Evolutionary conservation across 2,113 vertebrate genomes (phyloP).

Genomic region (Daphoenositta chrysoptera): DNA sequence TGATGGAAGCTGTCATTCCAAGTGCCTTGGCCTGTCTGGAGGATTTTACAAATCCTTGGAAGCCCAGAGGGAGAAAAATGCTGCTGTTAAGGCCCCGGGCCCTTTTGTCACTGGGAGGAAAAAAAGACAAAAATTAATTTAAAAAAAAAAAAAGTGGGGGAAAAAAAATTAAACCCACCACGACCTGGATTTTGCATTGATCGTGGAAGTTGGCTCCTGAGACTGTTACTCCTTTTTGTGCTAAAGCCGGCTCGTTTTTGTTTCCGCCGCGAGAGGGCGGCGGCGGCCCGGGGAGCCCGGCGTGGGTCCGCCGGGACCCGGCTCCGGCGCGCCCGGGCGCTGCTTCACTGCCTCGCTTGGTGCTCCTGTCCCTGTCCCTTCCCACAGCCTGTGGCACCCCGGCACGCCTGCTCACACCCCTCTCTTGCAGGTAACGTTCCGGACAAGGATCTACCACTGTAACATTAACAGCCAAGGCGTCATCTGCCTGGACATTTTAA

Average conservation of each 20-base stretch:
- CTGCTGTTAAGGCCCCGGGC: not conserved
- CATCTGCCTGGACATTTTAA: conserved; percentile 96
- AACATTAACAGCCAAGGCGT: conserved; percentile 98
- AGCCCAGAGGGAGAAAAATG: not conserved
- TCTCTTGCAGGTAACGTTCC: conserved; percentile 89
- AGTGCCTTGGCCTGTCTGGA: not conserved
- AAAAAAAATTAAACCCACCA: rapidly evolving
- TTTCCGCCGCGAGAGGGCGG: conserved; percentile 67
- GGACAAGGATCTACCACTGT: conserved; percentile 96
- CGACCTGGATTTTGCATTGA: not conserved
- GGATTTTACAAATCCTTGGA: not conserved
- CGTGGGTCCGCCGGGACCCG: not conserved
- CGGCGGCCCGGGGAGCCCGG: not conserved
- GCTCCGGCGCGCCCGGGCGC: not conserved
- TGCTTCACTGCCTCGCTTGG: rapidly evolving
- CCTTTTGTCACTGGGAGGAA: not conserved
- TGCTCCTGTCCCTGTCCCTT: rapidly evolving
- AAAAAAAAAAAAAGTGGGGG: not conserved
- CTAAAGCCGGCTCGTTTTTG: not conserved
- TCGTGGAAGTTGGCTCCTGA: rapidly evolving
- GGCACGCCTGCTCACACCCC: not conserved
- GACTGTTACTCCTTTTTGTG: rapidly evolving
- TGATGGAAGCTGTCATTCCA: not conserved
- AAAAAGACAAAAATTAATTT: not conserved
- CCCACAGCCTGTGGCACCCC: rapidly evolving